Evolutionary conservation across 92 coral and sea anemone genomes (phyloP).

Genomic region (Epizoanthus rinbou): DNA sequence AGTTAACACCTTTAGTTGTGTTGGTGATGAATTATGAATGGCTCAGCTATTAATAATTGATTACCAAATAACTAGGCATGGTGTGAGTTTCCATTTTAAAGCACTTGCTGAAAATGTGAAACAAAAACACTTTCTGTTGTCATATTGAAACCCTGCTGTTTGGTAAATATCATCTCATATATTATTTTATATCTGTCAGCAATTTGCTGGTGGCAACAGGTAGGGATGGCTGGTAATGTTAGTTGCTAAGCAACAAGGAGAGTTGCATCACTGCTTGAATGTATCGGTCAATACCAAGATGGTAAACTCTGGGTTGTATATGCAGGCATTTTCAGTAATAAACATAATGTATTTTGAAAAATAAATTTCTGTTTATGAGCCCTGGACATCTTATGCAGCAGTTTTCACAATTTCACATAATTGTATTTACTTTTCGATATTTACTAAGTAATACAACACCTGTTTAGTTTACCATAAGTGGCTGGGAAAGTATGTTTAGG

Average conservation of each 20-base stretch:
- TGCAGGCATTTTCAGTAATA: background rate
- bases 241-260: background rate
- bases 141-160: background rate
- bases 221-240: background rate
- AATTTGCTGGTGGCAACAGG: constrained; percentile 30
- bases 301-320: background rate
- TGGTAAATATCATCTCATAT: background rate
- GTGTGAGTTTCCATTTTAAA: constrained; percentile 33
- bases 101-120: constrained; percentile 15
- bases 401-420: too few relatives aligned
- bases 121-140: constrained; percentile 1
- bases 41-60: constrained; percentile 30
- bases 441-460: too few relatives aligned
- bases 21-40: constrained; percentile 13
- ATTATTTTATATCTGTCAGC: background rate
- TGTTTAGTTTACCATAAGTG: too few relatives aligned
- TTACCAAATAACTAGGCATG: constrained; percentile 32
- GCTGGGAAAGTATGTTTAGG: too few relatives aligned
- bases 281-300: background rate
- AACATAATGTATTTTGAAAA: background rate
- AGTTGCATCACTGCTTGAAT: background rate
- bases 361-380: too few relatives aligned
- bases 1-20: background rate
- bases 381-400: too few relatives aligned
- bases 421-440: too few relatives aligned